Conservation (phyloP, 2,797 vertebrate species). For the Eleutherodactylus coqui region DNA sequence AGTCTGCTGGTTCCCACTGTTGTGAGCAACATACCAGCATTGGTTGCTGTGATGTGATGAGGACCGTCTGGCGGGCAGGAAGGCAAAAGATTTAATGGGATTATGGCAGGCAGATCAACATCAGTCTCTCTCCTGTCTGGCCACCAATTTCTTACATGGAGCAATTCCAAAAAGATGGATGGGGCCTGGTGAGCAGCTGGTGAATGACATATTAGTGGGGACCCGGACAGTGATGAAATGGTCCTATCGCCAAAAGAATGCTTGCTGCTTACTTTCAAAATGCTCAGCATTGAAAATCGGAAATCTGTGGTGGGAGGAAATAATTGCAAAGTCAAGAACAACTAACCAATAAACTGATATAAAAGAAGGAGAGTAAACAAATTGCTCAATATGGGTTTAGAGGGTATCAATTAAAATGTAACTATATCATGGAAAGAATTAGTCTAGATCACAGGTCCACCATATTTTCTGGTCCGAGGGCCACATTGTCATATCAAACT, state of each 20-base stretch:
- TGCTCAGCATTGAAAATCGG: constrained; percentile 2
- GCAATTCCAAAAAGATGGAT: constrained; percentile 63
- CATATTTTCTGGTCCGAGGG: no score
- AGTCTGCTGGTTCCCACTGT: constrained; percentile 63
- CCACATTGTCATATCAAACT: no score
- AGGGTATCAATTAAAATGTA: no score
- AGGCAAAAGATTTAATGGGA: constrained; percentile 68
- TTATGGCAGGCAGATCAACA: constrained; percentile 68
- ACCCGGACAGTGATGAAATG: constrained; percentile 26
- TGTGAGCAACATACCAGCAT: constrained; percentile 71
- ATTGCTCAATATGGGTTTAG: background rate
- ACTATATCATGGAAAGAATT: no score
- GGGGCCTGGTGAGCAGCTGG: constrained; percentile 55
- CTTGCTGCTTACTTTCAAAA: background rate
- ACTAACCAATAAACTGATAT: background rate
- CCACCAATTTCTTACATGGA: constrained; percentile 51
- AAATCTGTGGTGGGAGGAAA: constrained; percentile 16
- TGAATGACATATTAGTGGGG: constrained; percentile 40
- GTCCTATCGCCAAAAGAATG: background rate
- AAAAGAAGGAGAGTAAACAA: background rate
- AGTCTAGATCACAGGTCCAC: no score
- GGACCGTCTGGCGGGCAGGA: constrained; percentile 69
- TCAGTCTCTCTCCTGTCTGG: constrained; percentile 56
- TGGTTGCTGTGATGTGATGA: constrained; percentile 72
- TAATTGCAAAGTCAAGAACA: background rate